Evolutionary conservation across 2,797 vertebrate species (phyloP), one percentile per base, ranked within the genome.

Genomic region (Ptychadena robeensis): DNA sequence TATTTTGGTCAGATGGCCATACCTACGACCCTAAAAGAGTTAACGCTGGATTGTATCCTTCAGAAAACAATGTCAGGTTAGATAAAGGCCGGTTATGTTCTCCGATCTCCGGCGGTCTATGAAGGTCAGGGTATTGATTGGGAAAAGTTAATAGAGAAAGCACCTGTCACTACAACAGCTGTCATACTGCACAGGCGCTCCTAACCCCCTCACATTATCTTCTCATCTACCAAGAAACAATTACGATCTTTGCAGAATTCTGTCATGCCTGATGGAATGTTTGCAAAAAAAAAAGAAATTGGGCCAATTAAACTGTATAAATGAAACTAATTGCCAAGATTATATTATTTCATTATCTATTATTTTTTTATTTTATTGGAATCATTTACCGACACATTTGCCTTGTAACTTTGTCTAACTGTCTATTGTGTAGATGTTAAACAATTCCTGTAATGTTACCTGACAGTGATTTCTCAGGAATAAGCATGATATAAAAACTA

Each of bases 41-140:
- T 53, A 44, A 53, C 44, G 8, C 18, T 2, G 4, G 15, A 53
- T 22, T 1, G 2, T 53, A 53, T 53, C 0, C n/a, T n/a, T n/a
- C n/a, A n/a, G n/a, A n/a, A n/a, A n/a, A 1, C 40, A 48, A 48
- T 53, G 44, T 2, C 44, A 53, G 44, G 44, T 53, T 53, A 53
- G 4, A 53, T n/a, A 53, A 22, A 22, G 18, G 15, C 10, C 8
- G 8, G 44, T 53, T 53, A 53, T 53, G 18, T 18, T 7, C 15
- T 53, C 18, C 7, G 44, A 53, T 53, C 18, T 22, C 9, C 4
- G n/a, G 34, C 35, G 31, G 67, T 37, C 35, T 27, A 22, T 8
- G 44, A 44, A 44, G 38, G 68, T 70, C 68, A 30, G 37, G 68
- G 4, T 70, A 70, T 72, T 32, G 40, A 72, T 31, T 18, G 1